Evolutionary conservation across 2,113 vertebrate genomes (phyloP), one percentile per base, ranked within the genome.

Genomic region (Nansenia antarctica): DNA sequence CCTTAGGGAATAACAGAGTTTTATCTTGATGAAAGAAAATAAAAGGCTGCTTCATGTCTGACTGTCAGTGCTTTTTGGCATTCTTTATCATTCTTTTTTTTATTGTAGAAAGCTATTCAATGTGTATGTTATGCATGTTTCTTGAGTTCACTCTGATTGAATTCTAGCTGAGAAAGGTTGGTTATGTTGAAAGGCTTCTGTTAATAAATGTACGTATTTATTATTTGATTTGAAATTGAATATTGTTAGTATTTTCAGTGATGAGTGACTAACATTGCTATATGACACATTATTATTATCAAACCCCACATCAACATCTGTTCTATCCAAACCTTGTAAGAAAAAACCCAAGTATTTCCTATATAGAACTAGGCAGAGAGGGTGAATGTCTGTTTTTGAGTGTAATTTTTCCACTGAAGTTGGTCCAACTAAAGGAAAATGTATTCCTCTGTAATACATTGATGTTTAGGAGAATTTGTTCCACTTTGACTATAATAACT

Each of bases 381-480:
- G 45, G 45, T n/a, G n/a, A n/a, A n/a, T n/a, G n/a, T 20, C n/a
- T 2, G 45, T n/a, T 8, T 49, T 49, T 26, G 53, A 11, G 39
- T 49, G 22, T 22, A 58, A 49, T 29, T 61, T 73, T 69, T 72
- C 69, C 69, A 72, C 11, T 37, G 69, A 15, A 47, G 27, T 68
- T 55, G 45, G 53, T 63, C 52, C 24, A 53, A 62, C 62, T 70
- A 78, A 65, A 49, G 34, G 60, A 26, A 34, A 11, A 59, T 42
- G 26, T 72, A 60, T 72, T 76, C 73, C 66, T 62, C 49, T 61
- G 30, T 39, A 62, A 70, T 49, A 61, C 24, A 68, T 29, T 47
- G n/a, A 69, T 49, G 45, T 49, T 49, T 2, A 49, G 45, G 45
- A 49, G 11, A 0, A 9, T 47, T 1, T 49, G 2, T 22, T 2